Evolutionary conservation across 2,113 vertebrate species (phyloP).

Genomic region (Takifugu bimaculatus): DNA sequence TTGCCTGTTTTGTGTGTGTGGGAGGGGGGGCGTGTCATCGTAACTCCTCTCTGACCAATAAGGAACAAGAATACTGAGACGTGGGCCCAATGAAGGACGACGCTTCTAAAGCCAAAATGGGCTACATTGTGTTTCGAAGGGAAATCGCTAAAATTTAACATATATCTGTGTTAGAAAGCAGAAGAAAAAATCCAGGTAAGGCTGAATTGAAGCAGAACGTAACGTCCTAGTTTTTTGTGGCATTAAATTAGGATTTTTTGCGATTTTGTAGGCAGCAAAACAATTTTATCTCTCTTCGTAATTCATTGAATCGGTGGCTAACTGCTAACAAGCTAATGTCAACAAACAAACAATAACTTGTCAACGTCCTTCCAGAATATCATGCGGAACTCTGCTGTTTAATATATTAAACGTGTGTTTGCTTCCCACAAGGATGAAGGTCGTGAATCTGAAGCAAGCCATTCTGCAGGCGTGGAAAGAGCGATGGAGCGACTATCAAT

Average conservation of each 20-base stretch:
- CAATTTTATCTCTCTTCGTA: neutral
- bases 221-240: neutral
- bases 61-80: constrained; percentile 10
- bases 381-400: neutral
- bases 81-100: constrained; percentile 38
- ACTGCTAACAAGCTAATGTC: neutral
- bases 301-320: constrained; percentile 28
- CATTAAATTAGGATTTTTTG: neutral
- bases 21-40: neutral
- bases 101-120: constrained; percentile 16
- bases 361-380: neutral
- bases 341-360: neutral
- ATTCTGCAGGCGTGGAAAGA: constrained; percentile 98
- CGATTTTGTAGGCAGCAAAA: neutral
- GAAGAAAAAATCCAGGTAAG: constrained; percentile 25
- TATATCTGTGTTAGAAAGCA: neutral
- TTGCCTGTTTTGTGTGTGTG: neutral
- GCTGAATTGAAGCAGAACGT: fast-evolving
- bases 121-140: constrained; percentile 13
- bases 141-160: constrained; percentile 1
- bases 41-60: constrained; percentile 35
- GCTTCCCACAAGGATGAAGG: constrained; percentile 79
- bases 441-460: constrained; percentile 95
- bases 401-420: neutral
- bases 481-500: constrained; percentile 95